Conservation (phyloP, 2,888 invertebrate genomes). For the Aplocera efformata region DNA sequence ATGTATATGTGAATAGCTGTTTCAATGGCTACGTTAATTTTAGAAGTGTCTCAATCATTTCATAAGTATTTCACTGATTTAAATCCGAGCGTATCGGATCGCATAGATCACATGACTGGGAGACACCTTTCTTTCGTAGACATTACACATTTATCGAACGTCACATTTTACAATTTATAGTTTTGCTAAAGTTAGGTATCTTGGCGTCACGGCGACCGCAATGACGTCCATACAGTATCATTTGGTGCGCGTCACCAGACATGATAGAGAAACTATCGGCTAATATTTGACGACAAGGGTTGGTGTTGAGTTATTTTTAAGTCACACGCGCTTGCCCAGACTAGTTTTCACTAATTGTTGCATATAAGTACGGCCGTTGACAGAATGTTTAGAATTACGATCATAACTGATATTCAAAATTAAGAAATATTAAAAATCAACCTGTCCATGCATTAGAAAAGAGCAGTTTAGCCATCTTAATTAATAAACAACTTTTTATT, state of each 20-base stretch:
- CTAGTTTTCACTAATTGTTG: too few relatives aligned
- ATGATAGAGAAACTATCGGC: constrained; percentile 28
- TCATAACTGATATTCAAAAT: too few relatives aligned
- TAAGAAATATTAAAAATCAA: too few relatives aligned
- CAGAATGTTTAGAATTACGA: too few relatives aligned
- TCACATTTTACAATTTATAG: constrained; percentile 27
- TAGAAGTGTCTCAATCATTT: too few relatives aligned
- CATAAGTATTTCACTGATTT: constrained; percentile 4
- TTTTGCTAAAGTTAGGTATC: constrained; percentile 15
- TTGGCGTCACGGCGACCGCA: constrained; percentile 29
- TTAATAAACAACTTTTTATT: too few relatives aligned
- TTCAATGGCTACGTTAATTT: constrained; percentile 2
- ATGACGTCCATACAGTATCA: constrained; percentile 28
- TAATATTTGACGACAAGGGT: constrained; percentile 32
- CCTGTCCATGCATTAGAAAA: too few relatives aligned
- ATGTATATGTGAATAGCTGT: too few relatives aligned
- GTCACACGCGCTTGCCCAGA: constrained; percentile 33
- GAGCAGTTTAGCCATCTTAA: too few relatives aligned
- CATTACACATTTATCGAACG: constrained; percentile 16
- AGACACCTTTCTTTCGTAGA: constrained; percentile 8
- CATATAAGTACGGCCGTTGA: too few relatives aligned
- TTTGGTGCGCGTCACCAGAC: constrained; percentile 30
- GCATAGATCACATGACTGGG: constrained; percentile 12
- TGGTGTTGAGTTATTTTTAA: constrained; percentile 35
- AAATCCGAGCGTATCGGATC: constrained; percentile 1